Conservation (phyloP, 2,113 vertebrate species). For the Smithornis capensis region DNA sequence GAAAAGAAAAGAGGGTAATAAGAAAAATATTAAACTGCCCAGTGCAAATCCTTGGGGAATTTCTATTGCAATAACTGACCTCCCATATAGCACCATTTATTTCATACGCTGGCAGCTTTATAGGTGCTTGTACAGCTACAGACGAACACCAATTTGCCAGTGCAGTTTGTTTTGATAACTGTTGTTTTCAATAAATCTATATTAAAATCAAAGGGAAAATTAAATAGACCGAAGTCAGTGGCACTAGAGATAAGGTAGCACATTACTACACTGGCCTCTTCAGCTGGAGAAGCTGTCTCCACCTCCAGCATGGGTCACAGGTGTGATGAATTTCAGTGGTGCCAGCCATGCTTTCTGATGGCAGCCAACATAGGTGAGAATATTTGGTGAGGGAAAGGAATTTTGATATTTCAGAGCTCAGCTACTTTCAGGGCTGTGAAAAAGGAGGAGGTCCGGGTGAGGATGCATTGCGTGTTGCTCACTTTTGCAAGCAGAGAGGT, state of each 20-base stretch:
- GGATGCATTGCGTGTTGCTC: rapidly evolving
- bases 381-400: neutral
- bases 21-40: slow-evolving; percentile 83
- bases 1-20: slow-evolving; percentile 82
- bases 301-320: slow-evolving; percentile 62
- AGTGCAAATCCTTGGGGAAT: slow-evolving; percentile 78
- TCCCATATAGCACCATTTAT: slow-evolving; percentile 82
- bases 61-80: slow-evolving; percentile 81
- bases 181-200: slow-evolving; percentile 87
- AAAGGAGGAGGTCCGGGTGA: neutral
- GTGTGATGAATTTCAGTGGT: slow-evolving; percentile 39
- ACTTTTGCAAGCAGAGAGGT: neutral
- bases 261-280: slow-evolving; percentile 71
- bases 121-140: slow-evolving; percentile 83
- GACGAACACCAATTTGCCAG: slow-evolving; percentile 85
- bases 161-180: slow-evolving; percentile 86
- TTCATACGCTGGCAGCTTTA: slow-evolving; percentile 82
- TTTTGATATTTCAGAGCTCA: neutral
- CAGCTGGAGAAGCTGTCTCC: slow-evolving; percentile 49
- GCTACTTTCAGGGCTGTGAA: neutral
- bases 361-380: neutral
- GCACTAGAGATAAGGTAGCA: slow-evolving; percentile 76
- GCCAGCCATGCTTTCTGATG: neutral
- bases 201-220: slow-evolving; percentile 88
- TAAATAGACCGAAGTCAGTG: slow-evolving; percentile 78